These are phyloP conservation scores for Lutjanus erythropterus DNA, from an alignment of 2,113 vertebrate species.

Conservation along the genomic window DNA sequence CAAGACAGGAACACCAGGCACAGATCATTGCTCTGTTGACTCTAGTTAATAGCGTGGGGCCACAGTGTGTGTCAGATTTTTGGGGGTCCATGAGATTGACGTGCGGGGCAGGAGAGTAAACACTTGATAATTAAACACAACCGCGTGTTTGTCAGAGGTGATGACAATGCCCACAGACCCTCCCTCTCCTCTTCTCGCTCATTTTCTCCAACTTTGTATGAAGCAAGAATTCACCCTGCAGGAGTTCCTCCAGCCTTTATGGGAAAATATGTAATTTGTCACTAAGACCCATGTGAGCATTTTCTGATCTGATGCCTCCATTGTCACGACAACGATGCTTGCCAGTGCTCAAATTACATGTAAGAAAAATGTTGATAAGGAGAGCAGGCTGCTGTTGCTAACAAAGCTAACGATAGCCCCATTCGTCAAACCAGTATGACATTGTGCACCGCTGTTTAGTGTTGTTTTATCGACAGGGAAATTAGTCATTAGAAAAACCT, in stretches of 20 bases:
- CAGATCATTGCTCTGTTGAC: constrained; percentile 78
- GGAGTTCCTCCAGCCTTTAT: constrained; percentile 18
- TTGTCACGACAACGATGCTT: background rate
- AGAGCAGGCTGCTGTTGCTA: too few relatives aligned
- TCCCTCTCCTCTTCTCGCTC: constrained; percentile 32
- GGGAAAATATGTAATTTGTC: background rate
- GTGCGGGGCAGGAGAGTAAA: constrained; percentile 76
- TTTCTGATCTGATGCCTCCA: background rate
- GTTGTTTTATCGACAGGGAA: too few relatives aligned
- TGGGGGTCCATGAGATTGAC: constrained; percentile 77
- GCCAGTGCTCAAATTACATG: background rate
- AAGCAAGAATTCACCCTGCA: constrained; percentile 33
- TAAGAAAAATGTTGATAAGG: too few relatives aligned
- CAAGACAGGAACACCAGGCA: constrained; percentile 83
- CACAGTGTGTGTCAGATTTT: constrained; percentile 80
- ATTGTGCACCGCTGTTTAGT: too few relatives aligned
- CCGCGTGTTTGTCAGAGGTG: constrained; percentile 76
- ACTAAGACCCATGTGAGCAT: background rate
- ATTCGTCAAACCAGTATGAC: too few relatives aligned
- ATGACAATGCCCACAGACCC: constrained; percentile 57
- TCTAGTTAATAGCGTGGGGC: constrained; percentile 80
- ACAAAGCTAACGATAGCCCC: too few relatives aligned
- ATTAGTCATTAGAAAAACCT: too few relatives aligned
- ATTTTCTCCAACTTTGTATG: constrained; percentile 44
- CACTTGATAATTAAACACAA: constrained; percentile 82